These are phyloP conservation scores for Chionomys nivalis DNA, from an alignment of 2,113 vertebrate genomes.

Conservation along the genomic window DNA sequence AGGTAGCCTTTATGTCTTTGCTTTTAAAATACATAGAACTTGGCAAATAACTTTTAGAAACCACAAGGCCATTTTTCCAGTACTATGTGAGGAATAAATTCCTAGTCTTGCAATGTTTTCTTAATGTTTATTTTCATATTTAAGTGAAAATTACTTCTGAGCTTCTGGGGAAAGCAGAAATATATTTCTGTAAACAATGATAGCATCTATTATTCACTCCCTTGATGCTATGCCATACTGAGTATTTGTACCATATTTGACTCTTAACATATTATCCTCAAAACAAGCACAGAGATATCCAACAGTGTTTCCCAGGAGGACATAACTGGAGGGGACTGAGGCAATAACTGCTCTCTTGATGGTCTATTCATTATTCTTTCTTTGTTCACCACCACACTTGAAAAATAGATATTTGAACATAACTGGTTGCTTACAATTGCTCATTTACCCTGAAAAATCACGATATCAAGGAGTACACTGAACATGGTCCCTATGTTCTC, in stretches of 20 bases:
- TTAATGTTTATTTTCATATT: not conserved
- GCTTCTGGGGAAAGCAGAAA: not conserved
- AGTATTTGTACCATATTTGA: not conserved
- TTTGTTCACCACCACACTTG: not conserved
- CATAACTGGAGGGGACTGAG: not conserved
- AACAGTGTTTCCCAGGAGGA: not conserved
- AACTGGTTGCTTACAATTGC: not conserved
- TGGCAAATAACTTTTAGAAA: not conserved
- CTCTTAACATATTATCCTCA: not conserved
- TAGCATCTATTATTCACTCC: not conserved
- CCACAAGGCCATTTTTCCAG: conserved; percentile 17
- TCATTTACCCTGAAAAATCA: not conserved
- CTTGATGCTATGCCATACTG: not conserved
- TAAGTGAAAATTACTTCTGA: not conserved
- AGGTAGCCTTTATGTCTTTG: not conserved
- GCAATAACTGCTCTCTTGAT: not conserved
- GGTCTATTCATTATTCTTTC: not conserved
- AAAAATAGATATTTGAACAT: not conserved
- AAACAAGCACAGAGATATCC: not conserved
- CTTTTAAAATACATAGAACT: not conserved
- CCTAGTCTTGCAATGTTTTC: not conserved
- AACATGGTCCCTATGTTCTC: rapidly evolving
- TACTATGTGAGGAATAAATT: not conserved
- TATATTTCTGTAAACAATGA: not conserved
- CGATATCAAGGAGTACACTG: not conserved